Base-by-base conservation (phyloP, 2,797 vertebrate species). In the Acrossocheilus fasciatus region DNA sequence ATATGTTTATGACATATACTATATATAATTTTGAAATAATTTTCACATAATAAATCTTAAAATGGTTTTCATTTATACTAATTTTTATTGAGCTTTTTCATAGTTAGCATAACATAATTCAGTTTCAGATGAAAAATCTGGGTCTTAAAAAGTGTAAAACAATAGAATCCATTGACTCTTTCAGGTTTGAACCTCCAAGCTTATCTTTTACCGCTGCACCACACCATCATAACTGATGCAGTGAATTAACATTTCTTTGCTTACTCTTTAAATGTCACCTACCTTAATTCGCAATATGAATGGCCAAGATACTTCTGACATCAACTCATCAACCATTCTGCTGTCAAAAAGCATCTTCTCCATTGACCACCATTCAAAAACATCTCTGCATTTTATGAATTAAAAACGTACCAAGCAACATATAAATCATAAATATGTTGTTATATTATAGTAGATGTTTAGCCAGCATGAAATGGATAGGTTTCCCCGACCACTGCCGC, bases 401-500 rank as follows among this genome's bases (percentile, higher is more conserved):
- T 39, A 57, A 34, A 66, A 66, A 34, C 5, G 26, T 34, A 34
- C 12, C 62, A 64, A 41, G 76, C 36, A n/a, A 5, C 2, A 41
- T 43, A 59, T 79, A 43, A 78, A 78, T 59, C 12, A 59, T 18
- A 17, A 79, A 26, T 57, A 79, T 43, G 57, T 26, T 23, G 41
- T 43, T 41, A 18, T 62, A 59, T 41, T 15, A 62, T 36, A 39
- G 34, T 77, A 57, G 75, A 77, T 57, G 75, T 57, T 52, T 77
- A 57, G 34, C 18, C 54, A 62, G 76, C 23, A 41, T 79, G 52
- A 79, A 43, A 79, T 52, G 20, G n/a, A 68, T 81, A 76, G 50
- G 47, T 54, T 54, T 54, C 30, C 30, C 47, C 8, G 72, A 17
- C n/a, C 12, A 6, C 70, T 47, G 43, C 81, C 26, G 14, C 34